A percentile compares a stretch with the other conserved stretches of the same genome.
These are phyloP conservation scores for Morelia viridis DNA, from an alignment of 2,797 vertebrate species.

Conservation along the genomic window DNA sequence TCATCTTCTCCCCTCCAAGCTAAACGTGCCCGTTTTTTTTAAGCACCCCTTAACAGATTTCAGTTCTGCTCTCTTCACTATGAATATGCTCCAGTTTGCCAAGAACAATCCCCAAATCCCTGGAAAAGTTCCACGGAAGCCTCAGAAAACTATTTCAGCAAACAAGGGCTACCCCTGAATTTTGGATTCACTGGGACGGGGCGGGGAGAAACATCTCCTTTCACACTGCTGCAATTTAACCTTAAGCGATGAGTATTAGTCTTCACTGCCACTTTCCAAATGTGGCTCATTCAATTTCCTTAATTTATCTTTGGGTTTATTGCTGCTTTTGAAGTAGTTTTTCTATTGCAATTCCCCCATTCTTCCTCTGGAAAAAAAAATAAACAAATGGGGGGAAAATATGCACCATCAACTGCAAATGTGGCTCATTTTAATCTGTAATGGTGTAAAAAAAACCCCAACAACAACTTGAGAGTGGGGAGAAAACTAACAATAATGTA, in stretches of 20 bases:
- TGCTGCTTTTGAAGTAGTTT: constrained; percentile 80
- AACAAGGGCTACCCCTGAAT: constrained; percentile 63
- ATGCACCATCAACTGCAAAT: constrained; percentile 82
- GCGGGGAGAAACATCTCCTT: constrained; percentile 57
- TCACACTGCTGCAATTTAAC: constrained; percentile 78
- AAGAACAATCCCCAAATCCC: neutral
- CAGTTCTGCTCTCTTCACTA: neutral
- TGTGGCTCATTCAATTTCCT: constrained; percentile 85
- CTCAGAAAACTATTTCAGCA: constrained; percentile 58
- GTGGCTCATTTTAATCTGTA: constrained; percentile 83
- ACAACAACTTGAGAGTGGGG: constrained; percentile 42
- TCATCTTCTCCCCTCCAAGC: neutral
- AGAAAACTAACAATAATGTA: constrained; percentile 82
- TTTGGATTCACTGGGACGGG: constrained; percentile 67
- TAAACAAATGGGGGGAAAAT: neutral
- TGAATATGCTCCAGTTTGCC: neutral
- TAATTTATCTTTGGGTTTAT: constrained; percentile 86
- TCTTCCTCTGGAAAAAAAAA: constrained; percentile 74
- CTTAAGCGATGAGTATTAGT: constrained; percentile 83
- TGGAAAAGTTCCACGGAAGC: constrained; percentile 48
- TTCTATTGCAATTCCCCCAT: constrained; percentile 77
- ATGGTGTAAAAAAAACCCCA: constrained; percentile 77
- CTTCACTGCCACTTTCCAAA: constrained; percentile 77
- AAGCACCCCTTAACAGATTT: neutral
- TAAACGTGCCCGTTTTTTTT: neutral